Evolutionary conservation across 2,888 invertebrate species (phyloP).

Genomic region (Archips xylosteana): DNA sequence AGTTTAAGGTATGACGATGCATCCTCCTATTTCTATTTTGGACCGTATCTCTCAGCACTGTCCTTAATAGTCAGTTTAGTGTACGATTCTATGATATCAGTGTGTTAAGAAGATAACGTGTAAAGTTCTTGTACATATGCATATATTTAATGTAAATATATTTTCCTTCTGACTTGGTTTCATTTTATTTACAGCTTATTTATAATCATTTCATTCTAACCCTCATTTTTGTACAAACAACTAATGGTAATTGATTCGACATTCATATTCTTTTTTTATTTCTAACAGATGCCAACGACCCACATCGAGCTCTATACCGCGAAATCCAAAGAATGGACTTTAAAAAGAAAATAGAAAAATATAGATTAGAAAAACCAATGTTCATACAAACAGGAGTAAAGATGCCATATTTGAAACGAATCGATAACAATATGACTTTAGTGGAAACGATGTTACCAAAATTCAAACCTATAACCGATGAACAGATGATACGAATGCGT

Average conservation of each 20-base stretch:
- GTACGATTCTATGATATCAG: no score
- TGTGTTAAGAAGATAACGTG: no score
- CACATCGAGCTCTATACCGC: slow-evolving; percentile 75
- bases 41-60: no score
- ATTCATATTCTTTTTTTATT: slow-evolving; percentile 61
- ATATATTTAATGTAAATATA: neutral
- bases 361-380: slow-evolving; percentile 71
- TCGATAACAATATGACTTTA: slow-evolving; percentile 54
- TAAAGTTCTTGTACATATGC: no score
- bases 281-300: slow-evolving; percentile 80
- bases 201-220: neutral
- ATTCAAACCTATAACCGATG: slow-evolving; percentile 79
- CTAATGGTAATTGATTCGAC: slow-evolving; percentile 41
- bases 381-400: slow-evolving; percentile 70
- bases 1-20: no score
- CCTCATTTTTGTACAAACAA: neutral
- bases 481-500: slow-evolving; percentile 71
- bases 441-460: slow-evolving; percentile 61
- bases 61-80: neutral
- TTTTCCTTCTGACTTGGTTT: neutral
- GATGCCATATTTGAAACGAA: slow-evolving; percentile 56
- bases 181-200: neutral
- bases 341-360: slow-evolving; percentile 54
- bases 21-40: no score
- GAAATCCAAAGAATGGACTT: slow-evolving; percentile 52